Evolutionary conservation across 2,888 invertebrate species (phyloP).

Genomic region (Pasiphila rectangulata): DNA sequence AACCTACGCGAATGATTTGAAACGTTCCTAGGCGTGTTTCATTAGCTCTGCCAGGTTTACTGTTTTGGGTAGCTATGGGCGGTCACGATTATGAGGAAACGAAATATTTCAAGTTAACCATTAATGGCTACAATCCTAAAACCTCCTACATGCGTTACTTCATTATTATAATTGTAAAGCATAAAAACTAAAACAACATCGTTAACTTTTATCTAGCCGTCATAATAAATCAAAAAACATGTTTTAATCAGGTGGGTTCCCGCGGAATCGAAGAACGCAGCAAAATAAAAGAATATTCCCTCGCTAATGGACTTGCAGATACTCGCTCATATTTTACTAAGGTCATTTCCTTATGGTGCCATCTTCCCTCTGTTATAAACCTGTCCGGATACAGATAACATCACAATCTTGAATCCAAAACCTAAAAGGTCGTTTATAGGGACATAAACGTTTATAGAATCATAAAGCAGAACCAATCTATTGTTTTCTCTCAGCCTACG

Average conservation of each 20-base stretch:
- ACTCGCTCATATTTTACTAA: slow-evolving; percentile 39
- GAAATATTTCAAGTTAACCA: slow-evolving; percentile 41
- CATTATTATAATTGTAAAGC: slow-evolving; percentile 34
- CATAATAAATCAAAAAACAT: slow-evolving; percentile 35
- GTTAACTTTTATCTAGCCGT: slow-evolving; percentile 33
- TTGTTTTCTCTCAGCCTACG: slow-evolving; percentile 74
- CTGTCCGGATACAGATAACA: slow-evolving; percentile 65
- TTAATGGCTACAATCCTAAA: slow-evolving; percentile 41
- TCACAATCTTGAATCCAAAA: slow-evolving; percentile 71
- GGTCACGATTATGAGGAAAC: slow-evolving; percentile 55
- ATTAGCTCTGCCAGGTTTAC: slow-evolving; percentile 51
- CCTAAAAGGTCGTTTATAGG: slow-evolving; percentile 75
- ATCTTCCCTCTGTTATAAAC: slow-evolving; percentile 68
- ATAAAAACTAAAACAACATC: slow-evolving; percentile 35
- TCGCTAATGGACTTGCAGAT: slow-evolving; percentile 39
- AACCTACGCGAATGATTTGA: slow-evolving; percentile 50
- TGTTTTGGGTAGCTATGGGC: slow-evolving; percentile 58
- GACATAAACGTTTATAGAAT: slow-evolving; percentile 79
- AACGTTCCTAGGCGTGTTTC: slow-evolving; percentile 50
- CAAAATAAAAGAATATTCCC: slow-evolving; percentile 30
- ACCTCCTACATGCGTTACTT: slow-evolving; percentile 42
- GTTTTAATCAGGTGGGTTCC: slow-evolving; percentile 31
- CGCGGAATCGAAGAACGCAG: slow-evolving; percentile 27
- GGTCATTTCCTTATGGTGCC: slow-evolving; percentile 52
- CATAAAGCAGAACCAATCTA: slow-evolving; percentile 77